phyloP scores from a whole-genome alignment of 2,113 vertebrate species.

The Aegotheles bennettii region DNA sequence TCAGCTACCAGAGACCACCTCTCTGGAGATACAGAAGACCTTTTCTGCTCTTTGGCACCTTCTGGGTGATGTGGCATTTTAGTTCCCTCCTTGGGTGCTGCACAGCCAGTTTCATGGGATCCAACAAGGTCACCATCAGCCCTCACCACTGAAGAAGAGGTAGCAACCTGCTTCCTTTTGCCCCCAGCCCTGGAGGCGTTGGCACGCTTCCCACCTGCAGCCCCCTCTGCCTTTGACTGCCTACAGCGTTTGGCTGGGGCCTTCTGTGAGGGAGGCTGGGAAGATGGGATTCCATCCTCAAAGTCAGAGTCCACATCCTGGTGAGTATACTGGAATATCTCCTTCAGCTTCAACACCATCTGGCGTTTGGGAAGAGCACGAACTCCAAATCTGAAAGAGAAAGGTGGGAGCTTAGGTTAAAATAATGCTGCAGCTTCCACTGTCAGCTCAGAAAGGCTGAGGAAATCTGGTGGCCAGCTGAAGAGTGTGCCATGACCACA shows the following conservation, averaged over 20 bases:
- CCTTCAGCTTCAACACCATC: conserved; percentile 95
- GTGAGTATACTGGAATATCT: conserved; percentile 96
- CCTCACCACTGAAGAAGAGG: neutral
- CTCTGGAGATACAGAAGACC: neutral
- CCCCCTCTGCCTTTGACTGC: neutral
- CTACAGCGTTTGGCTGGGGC: neutral
- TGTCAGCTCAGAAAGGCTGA: neutral
- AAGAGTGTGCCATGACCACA: neutral
- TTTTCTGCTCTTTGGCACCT: neutral
- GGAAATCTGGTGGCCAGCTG: neutral
- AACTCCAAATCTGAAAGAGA: conserved; percentile 84
- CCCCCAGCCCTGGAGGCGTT: neutral
- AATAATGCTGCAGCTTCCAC: neutral
- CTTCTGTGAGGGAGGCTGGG: conserved; percentile 9
- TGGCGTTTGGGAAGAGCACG: conserved; percentile 89
- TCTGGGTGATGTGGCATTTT: neutral
- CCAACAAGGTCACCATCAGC: neutral
- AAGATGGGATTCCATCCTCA: conserved; percentile 66
- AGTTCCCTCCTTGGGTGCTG: neutral
- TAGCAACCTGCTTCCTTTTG: neutral
- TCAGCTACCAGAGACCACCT: neutral
- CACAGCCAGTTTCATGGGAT: neutral
- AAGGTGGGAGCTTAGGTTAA: neutral
- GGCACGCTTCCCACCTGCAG: neutral
- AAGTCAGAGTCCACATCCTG: conserved; percentile 79